A percentile compares a stretch with the other conserved stretches of the same genome.
Evolutionary conservation across 2,888 invertebrate genomes (phyloP).

Genomic region (Parnassius smintheus): DNA sequence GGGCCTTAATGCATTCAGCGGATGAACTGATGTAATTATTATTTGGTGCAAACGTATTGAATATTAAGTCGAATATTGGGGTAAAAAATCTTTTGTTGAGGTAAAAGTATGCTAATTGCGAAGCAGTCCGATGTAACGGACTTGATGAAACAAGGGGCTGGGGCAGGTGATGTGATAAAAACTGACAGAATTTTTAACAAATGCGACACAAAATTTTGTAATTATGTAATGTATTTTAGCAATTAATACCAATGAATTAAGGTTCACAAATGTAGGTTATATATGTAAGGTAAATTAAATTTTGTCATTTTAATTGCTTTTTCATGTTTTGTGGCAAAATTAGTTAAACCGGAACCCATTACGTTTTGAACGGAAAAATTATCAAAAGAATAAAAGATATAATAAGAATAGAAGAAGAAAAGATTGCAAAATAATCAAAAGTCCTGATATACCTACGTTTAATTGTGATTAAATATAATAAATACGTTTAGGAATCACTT

Average conservation of each 20-base stretch:
- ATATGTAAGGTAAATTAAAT: background rate
- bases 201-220: constrained; percentile 36
- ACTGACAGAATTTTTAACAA: constrained; percentile 60
- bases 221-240: constrained; percentile 27
- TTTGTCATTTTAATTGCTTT: background rate
- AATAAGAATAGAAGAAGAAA: too few relatives aligned
- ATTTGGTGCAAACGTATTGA: constrained; percentile 78
- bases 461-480: too few relatives aligned
- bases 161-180: constrained; percentile 65
- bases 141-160: constrained; percentile 43
- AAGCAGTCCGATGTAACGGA: constrained; percentile 47
- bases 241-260: constrained; percentile 1
- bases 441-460: too few relatives aligned
- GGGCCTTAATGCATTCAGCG: constrained; percentile 67
- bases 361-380: too few relatives aligned
- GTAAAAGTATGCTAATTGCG: constrained; percentile 67
- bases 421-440: too few relatives aligned
- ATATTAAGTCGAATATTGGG: constrained; percentile 65
- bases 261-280: too few relatives aligned
- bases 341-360: too few relatives aligned
- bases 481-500: constrained; percentile 15
- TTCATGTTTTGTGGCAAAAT: too few relatives aligned
- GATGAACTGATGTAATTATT: constrained; percentile 70
- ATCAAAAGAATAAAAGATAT: too few relatives aligned
- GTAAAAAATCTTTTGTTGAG: constrained; percentile 63